Conservation (phyloP, 1,140 invertebrate genomes). For the Planococcus citri region DNA sequence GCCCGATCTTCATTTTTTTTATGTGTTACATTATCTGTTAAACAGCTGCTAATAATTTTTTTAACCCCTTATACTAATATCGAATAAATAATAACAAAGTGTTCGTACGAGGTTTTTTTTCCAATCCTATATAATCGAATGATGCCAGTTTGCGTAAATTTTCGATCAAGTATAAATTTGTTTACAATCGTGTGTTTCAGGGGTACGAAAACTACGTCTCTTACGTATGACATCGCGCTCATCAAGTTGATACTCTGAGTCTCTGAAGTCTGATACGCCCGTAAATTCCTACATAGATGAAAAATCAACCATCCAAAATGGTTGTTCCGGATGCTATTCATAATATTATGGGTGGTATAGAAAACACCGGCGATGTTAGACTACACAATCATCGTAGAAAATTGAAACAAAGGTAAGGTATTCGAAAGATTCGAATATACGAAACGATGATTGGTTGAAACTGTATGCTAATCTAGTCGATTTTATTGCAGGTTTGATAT, state of each 20-base stretch:
- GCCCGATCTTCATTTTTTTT: neutral
- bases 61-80: too few relatives aligned
- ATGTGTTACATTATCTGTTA: neutral
- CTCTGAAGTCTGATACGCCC: too few relatives aligned
- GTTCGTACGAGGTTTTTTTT: too few relatives aligned
- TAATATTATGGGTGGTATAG: constrained; percentile 73
- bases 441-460: too few relatives aligned
- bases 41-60: neutral
- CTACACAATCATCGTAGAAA: constrained; percentile 68
- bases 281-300: neutral
- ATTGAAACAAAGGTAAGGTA: constrained; percentile 60
- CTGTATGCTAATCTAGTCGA: too few relatives aligned
- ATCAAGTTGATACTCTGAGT: too few relatives aligned
- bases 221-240: neutral
- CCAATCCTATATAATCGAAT: too few relatives aligned
- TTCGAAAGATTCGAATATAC: too few relatives aligned
- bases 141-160: too few relatives aligned
- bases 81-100: too few relatives aligned
- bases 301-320: constrained; percentile 40
- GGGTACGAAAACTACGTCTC: neutral
- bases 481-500: constrained; percentile 80
- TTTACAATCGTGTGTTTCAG: too few relatives aligned
- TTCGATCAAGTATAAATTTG: too few relatives aligned
- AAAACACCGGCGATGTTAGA: constrained; percentile 63
- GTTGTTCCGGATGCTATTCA: constrained; percentile 57